A percentile compares a stretch with the other conserved stretches of the same genome.
These are phyloP conservation scores for Melipona bicolor DNA, from an alignment of 2,888 invertebrate species.

Conservation along the genomic window DNA sequence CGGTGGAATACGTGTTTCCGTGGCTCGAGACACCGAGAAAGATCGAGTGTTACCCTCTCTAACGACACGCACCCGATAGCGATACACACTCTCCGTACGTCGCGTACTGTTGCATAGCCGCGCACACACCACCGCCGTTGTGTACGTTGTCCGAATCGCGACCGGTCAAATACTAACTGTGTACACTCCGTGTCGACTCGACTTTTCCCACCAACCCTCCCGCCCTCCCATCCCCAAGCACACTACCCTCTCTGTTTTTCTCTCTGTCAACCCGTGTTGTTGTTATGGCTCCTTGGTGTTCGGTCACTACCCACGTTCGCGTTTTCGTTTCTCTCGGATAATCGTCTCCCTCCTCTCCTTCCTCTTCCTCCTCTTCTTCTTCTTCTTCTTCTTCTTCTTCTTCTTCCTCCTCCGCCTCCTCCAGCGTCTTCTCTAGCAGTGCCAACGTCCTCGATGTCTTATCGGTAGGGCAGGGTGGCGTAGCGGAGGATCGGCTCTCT, in stretches of 20 bases:
- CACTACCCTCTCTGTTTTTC: slow-evolving; percentile 26
- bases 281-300: neutral
- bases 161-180: slow-evolving; percentile 41
- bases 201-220: slow-evolving; percentile 25
- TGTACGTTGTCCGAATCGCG: slow-evolving; percentile 45
- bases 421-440: neutral
- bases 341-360: neutral
- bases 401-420: neutral
- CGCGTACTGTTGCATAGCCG: neutral
- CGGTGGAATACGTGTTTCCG: slow-evolving; percentile 37
- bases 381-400: neutral
- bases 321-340: slow-evolving; percentile 14
- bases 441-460: slow-evolving; percentile 20
- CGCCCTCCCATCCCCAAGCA: neutral
- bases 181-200: slow-evolving; percentile 19
- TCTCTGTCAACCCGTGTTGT: slow-evolving; percentile 13
- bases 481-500: slow-evolving; percentile 17
- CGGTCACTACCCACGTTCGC: neutral
- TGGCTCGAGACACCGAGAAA: neutral
- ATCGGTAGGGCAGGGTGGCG: slow-evolving; percentile 3
- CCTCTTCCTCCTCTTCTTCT: neutral
- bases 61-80: slow-evolving; percentile 17
- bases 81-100: neutral
- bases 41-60: slow-evolving; percentile 28
- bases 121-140: neutral